Evolutionary conservation across 2,888 invertebrate species (phyloP).

Genomic region (Heteropelma amictum): DNA sequence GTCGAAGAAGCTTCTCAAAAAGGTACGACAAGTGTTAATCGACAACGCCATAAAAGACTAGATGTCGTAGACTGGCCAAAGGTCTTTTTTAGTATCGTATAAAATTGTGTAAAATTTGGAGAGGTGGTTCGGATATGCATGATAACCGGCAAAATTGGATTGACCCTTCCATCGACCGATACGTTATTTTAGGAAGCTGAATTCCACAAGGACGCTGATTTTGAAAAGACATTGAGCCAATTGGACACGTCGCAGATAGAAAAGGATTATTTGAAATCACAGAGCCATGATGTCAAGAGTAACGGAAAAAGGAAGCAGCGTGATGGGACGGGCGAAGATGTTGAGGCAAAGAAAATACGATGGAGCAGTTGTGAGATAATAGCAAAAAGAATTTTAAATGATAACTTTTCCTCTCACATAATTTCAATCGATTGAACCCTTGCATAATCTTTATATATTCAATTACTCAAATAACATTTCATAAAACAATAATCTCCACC

Average conservation of each 20-base stretch:
- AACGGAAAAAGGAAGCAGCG: constrained; percentile 37
- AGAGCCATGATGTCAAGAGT: constrained; percentile 48
- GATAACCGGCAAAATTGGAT: no score
- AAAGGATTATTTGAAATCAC: constrained; percentile 72
- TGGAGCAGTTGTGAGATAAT: background rate
- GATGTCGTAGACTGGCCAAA: no score
- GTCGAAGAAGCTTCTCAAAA: constrained; percentile 45
- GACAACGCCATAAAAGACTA: no score
- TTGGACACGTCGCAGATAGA: constrained; percentile 79
- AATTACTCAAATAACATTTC: no score
- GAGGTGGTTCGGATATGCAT: no score
- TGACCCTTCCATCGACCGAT: constrained; percentile 19
- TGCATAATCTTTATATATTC: no score
- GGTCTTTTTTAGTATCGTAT: no score
- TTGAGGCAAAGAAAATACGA: constrained; percentile 26
- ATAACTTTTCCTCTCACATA: background rate
- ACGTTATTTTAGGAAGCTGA: constrained; percentile 75
- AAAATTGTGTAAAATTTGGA: no score
- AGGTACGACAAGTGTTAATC: constrained; percentile 23
- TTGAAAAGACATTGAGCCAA: constrained; percentile 84
- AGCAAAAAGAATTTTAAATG: no score
- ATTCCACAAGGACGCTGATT: constrained; percentile 84
- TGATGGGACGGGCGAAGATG: constrained; percentile 27
- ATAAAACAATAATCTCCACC: no score
- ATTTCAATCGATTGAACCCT: background rate